Evolutionary conservation across 2,113 vertebrate species (phyloP).

Genomic region (Oncorhynchus masou): DNA sequence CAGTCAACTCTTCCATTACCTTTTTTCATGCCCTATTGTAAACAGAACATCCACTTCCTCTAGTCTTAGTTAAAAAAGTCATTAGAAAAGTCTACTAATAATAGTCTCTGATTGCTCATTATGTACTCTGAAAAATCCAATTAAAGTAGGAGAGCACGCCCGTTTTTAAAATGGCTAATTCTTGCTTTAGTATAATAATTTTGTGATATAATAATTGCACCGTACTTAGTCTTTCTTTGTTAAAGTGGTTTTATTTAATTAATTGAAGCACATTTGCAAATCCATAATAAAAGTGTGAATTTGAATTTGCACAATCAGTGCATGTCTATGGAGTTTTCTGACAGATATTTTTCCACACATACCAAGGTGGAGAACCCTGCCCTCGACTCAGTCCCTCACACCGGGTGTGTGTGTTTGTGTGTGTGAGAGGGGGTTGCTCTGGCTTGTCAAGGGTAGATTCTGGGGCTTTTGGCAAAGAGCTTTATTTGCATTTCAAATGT

Average conservation of each 20-base stretch:
- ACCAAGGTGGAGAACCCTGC: not conserved
- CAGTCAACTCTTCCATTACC: constrained; percentile 46
- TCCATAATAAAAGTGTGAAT: constrained; percentile 33
- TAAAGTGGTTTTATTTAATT: constrained; percentile 61
- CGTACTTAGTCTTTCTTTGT: constrained; percentile 38
- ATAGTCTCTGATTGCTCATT: constrained; percentile 55
- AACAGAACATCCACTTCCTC: constrained; percentile 35
- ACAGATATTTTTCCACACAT: not conserved
- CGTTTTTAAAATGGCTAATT: constrained; percentile 51
- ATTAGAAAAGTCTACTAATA: constrained; percentile 60
- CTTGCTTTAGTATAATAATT: constrained; percentile 38
- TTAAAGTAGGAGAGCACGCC: constrained; percentile 12
- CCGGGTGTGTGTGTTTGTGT: constrained; percentile 9
- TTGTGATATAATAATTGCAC: too few relatives aligned
- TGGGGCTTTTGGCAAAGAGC: constrained; percentile 60
- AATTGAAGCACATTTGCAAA: constrained; percentile 38
- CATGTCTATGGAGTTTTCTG: not conserved
- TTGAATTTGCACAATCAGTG: constrained; percentile 7
- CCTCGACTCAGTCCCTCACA: not conserved
- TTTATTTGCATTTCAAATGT: constrained; percentile 69
- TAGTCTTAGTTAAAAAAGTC: constrained; percentile 54
- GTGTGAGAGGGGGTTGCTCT: constrained; percentile 39
- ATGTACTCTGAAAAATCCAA: constrained; percentile 53
- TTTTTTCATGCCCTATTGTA: constrained; percentile 47
- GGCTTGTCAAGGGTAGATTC: constrained; percentile 53